These are phyloP conservation scores for Pteropus rufus DNA, from an alignment of 2,797 vertebrate species.

Conservation along the genomic window DNA sequence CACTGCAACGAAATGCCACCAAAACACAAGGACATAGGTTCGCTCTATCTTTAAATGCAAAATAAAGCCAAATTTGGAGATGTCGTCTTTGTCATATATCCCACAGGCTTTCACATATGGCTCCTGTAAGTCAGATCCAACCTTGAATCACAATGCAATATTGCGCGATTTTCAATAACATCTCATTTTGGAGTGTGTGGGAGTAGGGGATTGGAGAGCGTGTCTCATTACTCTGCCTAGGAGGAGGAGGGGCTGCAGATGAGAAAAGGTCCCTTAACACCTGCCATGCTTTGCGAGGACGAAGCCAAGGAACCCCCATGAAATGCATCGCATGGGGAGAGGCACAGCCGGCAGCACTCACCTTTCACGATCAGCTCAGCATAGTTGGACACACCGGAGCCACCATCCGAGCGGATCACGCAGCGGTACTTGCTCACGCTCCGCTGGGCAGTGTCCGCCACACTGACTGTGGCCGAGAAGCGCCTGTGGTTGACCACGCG, in stretches of 20 bases:
- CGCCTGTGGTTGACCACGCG: conserved; percentile 95
- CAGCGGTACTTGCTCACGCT: conserved; percentile 95
- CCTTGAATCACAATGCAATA: not conserved
- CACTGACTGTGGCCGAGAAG: conserved; percentile 94
- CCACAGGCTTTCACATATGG: not conserved
- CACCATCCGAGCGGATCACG: conserved; percentile 94
- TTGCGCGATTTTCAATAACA: not conserved
- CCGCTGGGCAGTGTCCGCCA: conserved; percentile 94
- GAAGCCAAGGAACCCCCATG: not conserved
- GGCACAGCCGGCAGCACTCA: conserved; percentile 72
- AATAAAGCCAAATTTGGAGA: not conserved
- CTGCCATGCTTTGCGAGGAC: not conserved
- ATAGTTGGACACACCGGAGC: conserved; percentile 96
- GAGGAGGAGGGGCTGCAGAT: not conserved
- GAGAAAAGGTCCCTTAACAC: not conserved
- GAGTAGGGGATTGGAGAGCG: accelerated
- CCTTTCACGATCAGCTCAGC: conserved; percentile 95
- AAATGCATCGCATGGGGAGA: not conserved
- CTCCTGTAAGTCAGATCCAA: not conserved
- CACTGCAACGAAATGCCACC: not conserved
- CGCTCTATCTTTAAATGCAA: not conserved
- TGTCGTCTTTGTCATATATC: not conserved
- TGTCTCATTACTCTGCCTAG: not conserved
- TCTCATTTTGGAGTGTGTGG: too few relatives aligned
- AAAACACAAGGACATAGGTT: not conserved